These are phyloP conservation scores for Zaprionus bogoriensis DNA, from an alignment of 2,888 invertebrate species.

Conservation along the genomic window DNA sequence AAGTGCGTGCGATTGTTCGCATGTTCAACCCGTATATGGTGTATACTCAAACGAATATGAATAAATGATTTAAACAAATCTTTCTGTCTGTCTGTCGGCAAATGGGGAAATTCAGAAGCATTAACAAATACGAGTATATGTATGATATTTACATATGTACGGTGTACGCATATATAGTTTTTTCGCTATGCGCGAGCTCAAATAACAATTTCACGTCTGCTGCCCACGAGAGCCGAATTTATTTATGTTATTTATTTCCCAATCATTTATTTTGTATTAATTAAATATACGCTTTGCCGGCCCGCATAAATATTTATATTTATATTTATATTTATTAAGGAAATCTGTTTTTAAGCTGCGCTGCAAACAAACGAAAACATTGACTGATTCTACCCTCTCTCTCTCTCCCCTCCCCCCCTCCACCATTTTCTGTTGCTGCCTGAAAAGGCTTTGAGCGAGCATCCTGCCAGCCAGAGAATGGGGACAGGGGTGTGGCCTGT, in stretches of 20 bases:
- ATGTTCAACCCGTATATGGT: too few relatives aligned
- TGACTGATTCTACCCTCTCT: conserved; percentile 37
- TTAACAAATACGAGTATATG: conserved; percentile 64
- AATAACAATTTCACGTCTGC: conserved; percentile 62
- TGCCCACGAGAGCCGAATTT: conserved; percentile 37
- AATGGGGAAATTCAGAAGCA: conserved; percentile 5
- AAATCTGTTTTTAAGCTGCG: conserved; percentile 58
- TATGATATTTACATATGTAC: too few relatives aligned
- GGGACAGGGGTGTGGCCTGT: conserved; percentile 27
- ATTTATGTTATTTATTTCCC: conserved; percentile 65
- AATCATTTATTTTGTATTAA: conserved; percentile 76
- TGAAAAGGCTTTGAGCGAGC: conserved; percentile 44
- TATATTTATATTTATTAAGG: conserved; percentile 13
- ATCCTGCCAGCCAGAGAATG: neutral
- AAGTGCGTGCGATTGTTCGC: too few relatives aligned
- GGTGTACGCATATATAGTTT: too few relatives aligned
- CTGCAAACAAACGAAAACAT: conserved; percentile 36
- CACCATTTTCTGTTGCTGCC: too few relatives aligned
- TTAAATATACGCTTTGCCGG: conserved; percentile 66
- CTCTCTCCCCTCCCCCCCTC: conserved; percentile 6
- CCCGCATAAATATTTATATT: conserved; percentile 40
- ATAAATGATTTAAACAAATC: conserved; percentile 58
- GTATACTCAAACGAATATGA: conserved; percentile 26
- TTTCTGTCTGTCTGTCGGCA: neutral
- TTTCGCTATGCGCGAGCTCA: conserved; percentile 33